These are phyloP conservation scores for Horisme vitalbata DNA, from an alignment of 2,888 invertebrate genomes.

Conservation along the genomic window DNA sequence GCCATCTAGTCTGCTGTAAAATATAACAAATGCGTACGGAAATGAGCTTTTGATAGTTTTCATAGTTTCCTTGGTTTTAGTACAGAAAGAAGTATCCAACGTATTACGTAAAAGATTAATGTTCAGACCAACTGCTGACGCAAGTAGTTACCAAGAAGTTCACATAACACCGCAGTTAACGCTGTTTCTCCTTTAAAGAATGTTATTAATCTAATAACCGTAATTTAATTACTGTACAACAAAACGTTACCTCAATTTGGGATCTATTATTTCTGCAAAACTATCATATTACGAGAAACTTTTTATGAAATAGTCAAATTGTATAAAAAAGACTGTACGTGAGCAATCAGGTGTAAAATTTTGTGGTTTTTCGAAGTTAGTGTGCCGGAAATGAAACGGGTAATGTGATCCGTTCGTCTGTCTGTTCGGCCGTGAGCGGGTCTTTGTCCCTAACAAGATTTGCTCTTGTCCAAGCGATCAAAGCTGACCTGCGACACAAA, in stretches of 20 bases:
- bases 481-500: conserved; percentile 54
- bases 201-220: background rate
- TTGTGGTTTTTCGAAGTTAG: conserved; percentile 55
- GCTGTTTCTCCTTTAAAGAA: background rate
- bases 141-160: too few relatives aligned
- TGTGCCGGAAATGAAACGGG: conserved; percentile 63
- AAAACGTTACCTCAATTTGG: background rate
- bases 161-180: too few relatives aligned
- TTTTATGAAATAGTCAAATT: conserved; percentile 45
- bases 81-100: background rate
- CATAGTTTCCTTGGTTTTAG: conserved; percentile 1
- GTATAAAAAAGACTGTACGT: conserved; percentile 47
- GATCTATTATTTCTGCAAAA: background rate
- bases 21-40: conserved; percentile 31
- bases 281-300: conserved; percentile 30
- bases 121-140: background rate
- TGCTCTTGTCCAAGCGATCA: conserved; percentile 49
- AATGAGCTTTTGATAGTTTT: conserved; percentile 22
- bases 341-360: conserved; percentile 66
- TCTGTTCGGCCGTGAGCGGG: conserved; percentile 50
- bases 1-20: conserved; percentile 21
- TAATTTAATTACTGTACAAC: background rate
- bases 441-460: conserved; percentile 72
- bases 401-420: conserved; percentile 59
- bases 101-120: background rate